Conservation (phyloP, 2,797 vertebrate genomes). For the Takifugu rubripes region DNA sequence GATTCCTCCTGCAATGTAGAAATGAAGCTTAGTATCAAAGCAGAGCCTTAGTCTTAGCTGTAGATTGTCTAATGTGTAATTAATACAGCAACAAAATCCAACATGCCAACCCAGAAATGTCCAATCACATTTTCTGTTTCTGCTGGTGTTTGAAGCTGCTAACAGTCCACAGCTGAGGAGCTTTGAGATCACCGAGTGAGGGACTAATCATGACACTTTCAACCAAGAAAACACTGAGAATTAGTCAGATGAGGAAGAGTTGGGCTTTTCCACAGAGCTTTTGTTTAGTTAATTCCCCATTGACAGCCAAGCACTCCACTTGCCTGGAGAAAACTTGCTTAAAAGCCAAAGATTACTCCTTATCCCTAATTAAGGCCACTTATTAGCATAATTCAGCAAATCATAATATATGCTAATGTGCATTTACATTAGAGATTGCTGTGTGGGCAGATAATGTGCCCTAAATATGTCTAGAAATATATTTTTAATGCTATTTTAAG, state of each 20-base stretch:
- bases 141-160: conserved; percentile 56
- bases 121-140: conserved; percentile 67
- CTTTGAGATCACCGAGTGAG: conserved; percentile 67
- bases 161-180: conserved; percentile 54
- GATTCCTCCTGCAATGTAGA: conserved; percentile 32
- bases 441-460: conserved; percentile 70
- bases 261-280: conserved; percentile 65
- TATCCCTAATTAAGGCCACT: conserved; percentile 80
- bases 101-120: conserved; percentile 74
- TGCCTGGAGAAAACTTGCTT: conserved; percentile 62
- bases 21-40: conserved; percentile 63
- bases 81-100: conserved; percentile 71
- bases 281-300: conserved; percentile 81
- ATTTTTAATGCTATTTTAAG: conserved; percentile 55
- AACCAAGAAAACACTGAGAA: conserved; percentile 73
- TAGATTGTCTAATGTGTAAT: conserved; percentile 74
- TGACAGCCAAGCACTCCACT: conserved; percentile 72
- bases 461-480: conserved; percentile 79
- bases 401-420: conserved; percentile 83
- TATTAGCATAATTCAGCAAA: conserved; percentile 79
- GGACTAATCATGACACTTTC: conserved; percentile 67
- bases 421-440: conserved; percentile 73
- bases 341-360: conserved; percentile 73
- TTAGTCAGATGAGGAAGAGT: conserved; percentile 71
- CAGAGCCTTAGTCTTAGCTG: conserved; percentile 64